Evolutionary conservation across 2,113 vertebrate genomes (phyloP).

Genomic region (Verasper variegatus): DNA sequence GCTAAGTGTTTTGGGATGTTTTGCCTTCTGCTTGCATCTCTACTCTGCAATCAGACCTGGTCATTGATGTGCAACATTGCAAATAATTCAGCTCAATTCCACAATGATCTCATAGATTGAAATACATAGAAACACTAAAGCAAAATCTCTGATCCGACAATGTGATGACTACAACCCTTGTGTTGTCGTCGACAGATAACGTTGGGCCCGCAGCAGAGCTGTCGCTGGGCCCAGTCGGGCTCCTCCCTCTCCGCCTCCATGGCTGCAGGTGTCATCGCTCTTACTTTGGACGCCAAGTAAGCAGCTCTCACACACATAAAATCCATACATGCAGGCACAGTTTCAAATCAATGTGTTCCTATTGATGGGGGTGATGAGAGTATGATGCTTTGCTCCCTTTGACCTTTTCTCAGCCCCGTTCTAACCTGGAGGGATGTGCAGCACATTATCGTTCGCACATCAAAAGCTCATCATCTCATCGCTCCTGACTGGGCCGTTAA

Average conservation of each 20-base stretch:
- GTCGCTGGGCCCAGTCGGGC: constrained; percentile 87
- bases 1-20: background rate
- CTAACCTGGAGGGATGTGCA: constrained; percentile 98
- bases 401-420: constrained; percentile 83
- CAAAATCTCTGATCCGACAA: background rate
- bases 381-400: constrained; percentile 30
- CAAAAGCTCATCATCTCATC: constrained; percentile 88
- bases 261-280: constrained; percentile 94
- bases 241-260: constrained; percentile 94
- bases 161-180: too few relatives aligned
- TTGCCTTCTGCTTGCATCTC: background rate
- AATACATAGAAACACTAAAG: background rate
- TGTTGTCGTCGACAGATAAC: constrained; percentile 82
- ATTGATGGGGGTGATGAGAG: background rate
- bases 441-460: constrained; percentile 96
- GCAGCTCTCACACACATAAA: constrained; percentile 36
- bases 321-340: constrained; percentile 23
- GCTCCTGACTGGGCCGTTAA: constrained; percentile 95
- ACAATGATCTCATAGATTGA: background rate
- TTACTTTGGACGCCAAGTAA: constrained; percentile 98
- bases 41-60: background rate
- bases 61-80: background rate
- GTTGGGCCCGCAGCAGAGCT: constrained; percentile 88
- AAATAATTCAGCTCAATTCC: background rate
- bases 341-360: constrained; percentile 12